Evolutionary conservation across 2,888 invertebrate species (phyloP), one percentile per base, ranked within the genome.

Genomic region (Phortica okadai): DNA sequence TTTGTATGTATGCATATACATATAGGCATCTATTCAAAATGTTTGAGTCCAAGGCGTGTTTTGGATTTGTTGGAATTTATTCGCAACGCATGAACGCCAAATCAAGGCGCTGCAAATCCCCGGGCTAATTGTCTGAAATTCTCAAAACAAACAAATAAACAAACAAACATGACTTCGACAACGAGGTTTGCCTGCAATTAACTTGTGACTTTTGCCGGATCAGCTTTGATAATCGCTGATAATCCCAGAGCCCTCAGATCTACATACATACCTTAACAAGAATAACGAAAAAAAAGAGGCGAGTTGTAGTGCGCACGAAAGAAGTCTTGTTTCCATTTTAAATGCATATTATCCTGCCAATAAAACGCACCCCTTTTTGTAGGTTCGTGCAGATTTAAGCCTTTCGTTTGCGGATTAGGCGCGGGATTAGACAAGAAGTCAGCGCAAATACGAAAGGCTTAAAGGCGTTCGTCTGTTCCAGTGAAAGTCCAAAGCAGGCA

Each of bases 101-200:
- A 72, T 76, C 72, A 70, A 77, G 79, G 81, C 80, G 80, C 80
- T 82, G 67, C 84, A 78, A 80, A 86, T 81, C 81, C 74, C 75
- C 78, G 70, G 81, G 81, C 84, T 85, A 85, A 85, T 85, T 86
- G 87, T 81, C 78, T 80, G 81, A 79, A 86, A 84, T 89, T 88
- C 88, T 88, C 87, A 89, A 90, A 89, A 90, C 89, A 89, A 89
- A 89, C 82, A 89, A 89, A 87, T 77, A 82, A 85, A 88, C 84
- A 86, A 83, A 86, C 84, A 88, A 88, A 89, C 82, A 88, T 88
- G 87, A 74, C 44, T 58, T 1, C 7, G 14, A 58, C 8, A 1
- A 59, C 59, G 14, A 7, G 14, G 59, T 44, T 73, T 74, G 70
- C n/a, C 79, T 78, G 75, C 79, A 81, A 82, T 83, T 81, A 81